These are phyloP conservation scores for Atherinomorus stipes DNA, from an alignment of 2,113 vertebrate genomes.

Conservation along the genomic window DNA sequence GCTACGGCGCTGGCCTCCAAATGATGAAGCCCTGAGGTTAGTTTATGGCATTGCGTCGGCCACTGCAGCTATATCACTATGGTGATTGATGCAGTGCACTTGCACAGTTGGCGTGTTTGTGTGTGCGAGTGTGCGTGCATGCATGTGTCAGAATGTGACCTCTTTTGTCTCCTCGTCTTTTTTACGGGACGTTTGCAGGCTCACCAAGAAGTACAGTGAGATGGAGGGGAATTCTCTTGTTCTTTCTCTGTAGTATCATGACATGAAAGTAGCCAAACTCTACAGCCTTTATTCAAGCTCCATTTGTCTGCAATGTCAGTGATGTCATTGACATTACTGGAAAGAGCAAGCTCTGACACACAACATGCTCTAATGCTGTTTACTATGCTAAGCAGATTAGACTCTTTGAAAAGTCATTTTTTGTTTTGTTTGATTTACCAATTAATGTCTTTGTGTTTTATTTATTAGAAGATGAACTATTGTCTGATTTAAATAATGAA, in stretches of 20 bases:
- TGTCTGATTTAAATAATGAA: constrained; percentile 41
- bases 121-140: neutral
- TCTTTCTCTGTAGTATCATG: constrained; percentile 30
- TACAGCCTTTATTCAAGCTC: constrained; percentile 38
- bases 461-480: constrained; percentile 32
- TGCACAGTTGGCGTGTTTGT: neutral
- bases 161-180: constrained; percentile 50
- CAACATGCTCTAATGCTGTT: constrained; percentile 23
- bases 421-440: constrained; percentile 6
- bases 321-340: constrained; percentile 21
- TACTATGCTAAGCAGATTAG: constrained; percentile 3
- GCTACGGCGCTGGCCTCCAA: constrained; percentile 35
- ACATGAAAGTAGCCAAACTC: constrained; percentile 52
- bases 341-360: constrained; percentile 18
- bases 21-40: constrained; percentile 49
- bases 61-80: constrained; percentile 33
- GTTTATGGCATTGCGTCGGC: constrained; percentile 47
- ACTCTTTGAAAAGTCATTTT: constrained; percentile 1
- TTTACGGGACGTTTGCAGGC: constrained; percentile 48
- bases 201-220: constrained; percentile 19
- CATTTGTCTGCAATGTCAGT: constrained; percentile 32
- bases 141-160: constrained; percentile 46
- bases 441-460: constrained; percentile 27
- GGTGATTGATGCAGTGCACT: constrained; percentile 51
- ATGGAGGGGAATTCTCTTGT: neutral